Evolutionary conservation across 2,888 invertebrate genomes (phyloP), one percentile per base, ranked within the genome.

Genomic region (Oscheius sp.): DNA sequence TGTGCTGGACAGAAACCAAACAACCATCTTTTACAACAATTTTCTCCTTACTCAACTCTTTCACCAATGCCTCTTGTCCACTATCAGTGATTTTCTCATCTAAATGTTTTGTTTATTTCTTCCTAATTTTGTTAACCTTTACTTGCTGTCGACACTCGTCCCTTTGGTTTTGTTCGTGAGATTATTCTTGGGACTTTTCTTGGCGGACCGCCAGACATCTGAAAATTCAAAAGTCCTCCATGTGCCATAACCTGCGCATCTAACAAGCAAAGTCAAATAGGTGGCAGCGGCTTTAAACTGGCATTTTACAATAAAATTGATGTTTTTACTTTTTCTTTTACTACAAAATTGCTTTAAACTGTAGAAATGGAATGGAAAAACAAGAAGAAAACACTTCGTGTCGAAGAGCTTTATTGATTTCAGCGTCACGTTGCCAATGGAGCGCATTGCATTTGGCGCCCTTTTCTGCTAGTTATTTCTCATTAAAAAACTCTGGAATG

Each of bases 121-220:
- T n/a, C n/a, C n/a, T n/a, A n/a, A n/a, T n/a, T n/a, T n/a, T n/a
- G n/a, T n/a, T n/a, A n/a, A n/a, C n/a, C n/a, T 10, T 42, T 15
- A 33, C 23, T 46, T 27, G 12, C 64, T 31, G 34, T 64, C 20
- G 37, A 34, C 46, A 5, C 17, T 33, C 23, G 17, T 3, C 39
- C 31, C 27, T 23, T 53, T 27, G 53, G 8, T 20, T 42, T 45
- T n/a, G 39, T 50, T 31, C 66, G 39, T n/a, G 55, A 55, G 27
- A 66, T 66, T n/a, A 66, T 66, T 46, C 66, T 66, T 12, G 66
- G 66, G 17, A 66, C 25, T 25, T 66, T 66, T 37, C 66, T 31
- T 42, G 39, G 55, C 23, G 66, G 66, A 6, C 17, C 27, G 6
- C 45, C 61, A 2, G 45, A 61, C 61, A 61, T 42, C 57, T 61